These are phyloP conservation scores for Liasis olivaceus DNA, from an alignment of 2,797 vertebrate species.

Conservation along the genomic window DNA sequence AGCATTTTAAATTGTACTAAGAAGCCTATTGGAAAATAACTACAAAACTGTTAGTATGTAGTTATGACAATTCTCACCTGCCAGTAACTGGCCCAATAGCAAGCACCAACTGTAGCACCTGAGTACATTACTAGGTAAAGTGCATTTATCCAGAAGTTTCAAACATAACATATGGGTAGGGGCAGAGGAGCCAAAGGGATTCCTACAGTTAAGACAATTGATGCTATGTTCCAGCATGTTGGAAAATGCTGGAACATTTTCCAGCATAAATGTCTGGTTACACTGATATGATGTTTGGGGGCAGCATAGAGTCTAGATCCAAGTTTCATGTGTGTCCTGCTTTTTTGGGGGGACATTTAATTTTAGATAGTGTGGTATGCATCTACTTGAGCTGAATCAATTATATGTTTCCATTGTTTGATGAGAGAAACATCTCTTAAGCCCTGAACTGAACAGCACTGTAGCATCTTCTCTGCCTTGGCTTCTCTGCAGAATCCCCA, in stretches of 20 bases:
- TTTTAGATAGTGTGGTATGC: background rate
- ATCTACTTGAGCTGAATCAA: background rate
- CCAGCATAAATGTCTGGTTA: background rate
- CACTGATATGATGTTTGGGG: background rate
- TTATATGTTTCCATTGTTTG: background rate
- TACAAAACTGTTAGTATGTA: background rate
- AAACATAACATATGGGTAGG: background rate
- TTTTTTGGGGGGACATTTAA: background rate
- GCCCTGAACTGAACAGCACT: background rate
- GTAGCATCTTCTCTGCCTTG: background rate
- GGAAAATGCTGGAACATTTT: background rate
- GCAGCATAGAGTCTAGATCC: background rate
- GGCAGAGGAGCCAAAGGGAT: background rate
- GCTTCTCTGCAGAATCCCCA: background rate
- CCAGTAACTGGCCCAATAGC: background rate
- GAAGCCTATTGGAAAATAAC: background rate
- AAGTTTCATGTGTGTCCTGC: background rate
- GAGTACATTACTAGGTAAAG: background rate
- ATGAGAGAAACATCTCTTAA: background rate
- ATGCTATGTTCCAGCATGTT: background rate
- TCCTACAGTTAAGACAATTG: background rate
- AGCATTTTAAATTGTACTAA: background rate
- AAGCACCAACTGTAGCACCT: background rate
- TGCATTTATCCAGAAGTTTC: background rate
- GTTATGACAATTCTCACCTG: background rate